Evolutionary conservation across 2,113 vertebrate species (phyloP), one percentile per base, ranked within the genome.

Genomic region (Paracanthobrama guichenoti): DNA sequence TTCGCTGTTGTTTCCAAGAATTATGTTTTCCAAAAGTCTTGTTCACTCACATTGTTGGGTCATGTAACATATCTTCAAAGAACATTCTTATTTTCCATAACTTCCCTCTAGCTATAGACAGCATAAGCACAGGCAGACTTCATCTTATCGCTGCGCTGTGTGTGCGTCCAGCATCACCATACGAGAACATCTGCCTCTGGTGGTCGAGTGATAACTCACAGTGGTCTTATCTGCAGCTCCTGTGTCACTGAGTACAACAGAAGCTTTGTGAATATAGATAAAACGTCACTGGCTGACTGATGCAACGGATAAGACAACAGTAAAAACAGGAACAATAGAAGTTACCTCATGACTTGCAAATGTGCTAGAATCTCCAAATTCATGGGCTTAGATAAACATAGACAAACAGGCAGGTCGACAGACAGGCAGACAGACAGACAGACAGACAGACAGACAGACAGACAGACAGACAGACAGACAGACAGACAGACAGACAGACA

Each of bases 261-360:
- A 55, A 62, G 74, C 80, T 79, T 50, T 79, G 59, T 79, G 83
- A 74, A 67, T 83, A 62, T 62, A 83, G 80, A 85, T 87, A 85
- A 87, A 75, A 57, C 84, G 24, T 79, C 84, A 79, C 26, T 57
- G 48, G 31, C 77, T 71, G 26, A 82, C 86, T 64, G 83, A 87
- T 87, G 71, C 39, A 75, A 62, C 48, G 31, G 73, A 87, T 82
- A 85, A 87, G 64, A 73, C 67, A 46, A 81, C 57, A 22, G 53
- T 55, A 20, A 55, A 55, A 55, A 55, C 53, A 55, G 57, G 13
- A 76, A 60, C 74, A 26, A 31, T 26, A 78, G 64, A 12, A 74
- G 39, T 22, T 46, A 24, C 14, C 57, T 76, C 73, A 74, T 35
- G 50, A 55, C 42, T 59, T 44, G 44, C 74, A 78, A 62, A 73